phyloP scores from a whole-genome alignment of 2,113 vertebrate species.

The Cinclus mexicanus region DNA sequence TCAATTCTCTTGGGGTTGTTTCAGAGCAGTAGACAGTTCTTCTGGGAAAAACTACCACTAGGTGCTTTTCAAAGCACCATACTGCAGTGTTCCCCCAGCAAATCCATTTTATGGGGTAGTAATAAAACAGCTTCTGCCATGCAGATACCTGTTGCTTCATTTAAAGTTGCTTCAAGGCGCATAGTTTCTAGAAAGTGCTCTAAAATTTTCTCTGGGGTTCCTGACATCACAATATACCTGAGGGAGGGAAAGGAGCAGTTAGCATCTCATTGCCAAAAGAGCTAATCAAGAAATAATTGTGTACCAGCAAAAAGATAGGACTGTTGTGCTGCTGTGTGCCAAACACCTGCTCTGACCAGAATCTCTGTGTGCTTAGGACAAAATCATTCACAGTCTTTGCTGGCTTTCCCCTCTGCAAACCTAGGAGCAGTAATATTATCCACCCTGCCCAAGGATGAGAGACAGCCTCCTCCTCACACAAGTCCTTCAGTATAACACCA shows the following conservation, averaged over 20 bases:
- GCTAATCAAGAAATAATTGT: background rate
- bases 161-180: constrained; percentile 88
- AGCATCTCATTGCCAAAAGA: background rate
- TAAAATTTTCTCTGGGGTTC: constrained; percentile 97
- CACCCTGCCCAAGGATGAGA: background rate
- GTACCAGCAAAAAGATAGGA: background rate
- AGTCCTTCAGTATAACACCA: background rate
- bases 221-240: constrained; percentile 98
- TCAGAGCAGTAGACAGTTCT: background rate
- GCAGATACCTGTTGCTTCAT: constrained; percentile 81
- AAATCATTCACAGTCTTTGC: background rate
- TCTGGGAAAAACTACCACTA: background rate
- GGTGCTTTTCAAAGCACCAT: background rate
- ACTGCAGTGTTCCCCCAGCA: background rate
- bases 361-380: background rate
- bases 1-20: background rate
- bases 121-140: background rate
- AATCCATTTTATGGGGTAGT: background rate
- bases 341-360: background rate
- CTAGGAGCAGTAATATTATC: background rate
- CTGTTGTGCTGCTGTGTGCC: background rate
- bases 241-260: constrained; percentile 47
- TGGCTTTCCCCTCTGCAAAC: background rate
- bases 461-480: background rate
- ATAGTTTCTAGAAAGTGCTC: constrained; percentile 98